Percentiles rank a stretch among this genome's conserved stretches.
These are phyloP conservation scores for Trichomalopsis sarcophagae DNA, from an alignment of 1,140 invertebrate species.

Conservation along the genomic window DNA sequence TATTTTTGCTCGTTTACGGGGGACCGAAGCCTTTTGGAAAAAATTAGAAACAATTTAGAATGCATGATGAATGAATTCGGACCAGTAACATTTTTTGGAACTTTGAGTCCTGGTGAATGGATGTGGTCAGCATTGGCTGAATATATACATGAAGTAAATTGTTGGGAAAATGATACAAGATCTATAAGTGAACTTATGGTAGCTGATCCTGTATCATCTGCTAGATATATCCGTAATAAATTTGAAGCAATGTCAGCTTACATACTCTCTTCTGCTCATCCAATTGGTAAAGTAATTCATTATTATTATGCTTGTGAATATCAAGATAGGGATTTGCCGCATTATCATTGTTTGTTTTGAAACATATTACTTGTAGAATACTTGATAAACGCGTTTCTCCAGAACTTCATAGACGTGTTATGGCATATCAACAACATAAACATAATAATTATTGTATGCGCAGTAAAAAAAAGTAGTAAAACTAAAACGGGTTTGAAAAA, in stretches of 20 bases:
- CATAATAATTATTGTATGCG: conserved; percentile 56
- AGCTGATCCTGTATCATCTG: no score
- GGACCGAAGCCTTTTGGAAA: no score
- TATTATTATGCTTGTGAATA: no score
- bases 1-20: not conserved
- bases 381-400: conserved; percentile 38
- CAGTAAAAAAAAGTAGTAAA: conserved; percentile 52
- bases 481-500: not conserved
- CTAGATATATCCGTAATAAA: no score
- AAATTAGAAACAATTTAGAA: conserved; percentile 57
- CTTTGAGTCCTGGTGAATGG: conserved; percentile 64
- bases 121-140: conserved; percentile 62
- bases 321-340: no score
- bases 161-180: not conserved
- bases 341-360: not conserved
- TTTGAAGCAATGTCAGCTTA: no score
- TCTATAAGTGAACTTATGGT: no score
- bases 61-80: conserved; percentile 59
- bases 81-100: conserved; percentile 63
- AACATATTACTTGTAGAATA: conserved; percentile 62
- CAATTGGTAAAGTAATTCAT: no score
- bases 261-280: no score
- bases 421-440: conserved; percentile 55
- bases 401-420: conserved; percentile 54
- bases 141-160: conserved; percentile 61